Evolutionary conservation across 1,140 invertebrate genomes (phyloP).

Genomic region (Cherax quadricarinatus): DNA sequence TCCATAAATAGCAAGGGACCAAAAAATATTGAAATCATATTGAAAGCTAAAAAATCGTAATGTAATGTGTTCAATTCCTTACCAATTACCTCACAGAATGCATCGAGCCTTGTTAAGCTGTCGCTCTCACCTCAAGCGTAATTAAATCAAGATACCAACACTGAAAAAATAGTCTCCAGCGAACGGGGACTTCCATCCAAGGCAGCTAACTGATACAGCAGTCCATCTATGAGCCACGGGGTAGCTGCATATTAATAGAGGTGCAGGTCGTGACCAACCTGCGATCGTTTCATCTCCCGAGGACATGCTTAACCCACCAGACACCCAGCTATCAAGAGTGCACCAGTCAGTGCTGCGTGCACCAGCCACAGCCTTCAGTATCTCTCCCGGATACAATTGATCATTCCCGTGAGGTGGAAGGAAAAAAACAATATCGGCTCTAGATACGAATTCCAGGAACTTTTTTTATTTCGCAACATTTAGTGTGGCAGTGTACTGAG

Average conservation of each 20-base stretch:
- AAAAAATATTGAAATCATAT: no score
- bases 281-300: not conserved
- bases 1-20: no score
- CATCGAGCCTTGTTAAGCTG: no score
- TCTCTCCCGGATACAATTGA: conserved; percentile 32
- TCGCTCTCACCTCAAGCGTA: no score
- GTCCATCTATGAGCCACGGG: not conserved
- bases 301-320: not conserved
- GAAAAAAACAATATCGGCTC: not conserved
- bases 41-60: no score
- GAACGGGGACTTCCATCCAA: not conserved
- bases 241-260: not conserved
- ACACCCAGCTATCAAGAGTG: not conserved
- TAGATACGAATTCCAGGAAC: no score
- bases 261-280: conserved; percentile 6
- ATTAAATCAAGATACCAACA: no score
- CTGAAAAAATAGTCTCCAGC: no score
- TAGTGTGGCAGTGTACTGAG: conserved; percentile 3
- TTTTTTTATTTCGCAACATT: conserved; percentile 9
- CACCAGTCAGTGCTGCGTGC: not conserved
- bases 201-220: not conserved
- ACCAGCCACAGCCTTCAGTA: not conserved
- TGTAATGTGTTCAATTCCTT: no score
- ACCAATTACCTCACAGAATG: no score
- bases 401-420: not conserved